These are phyloP conservation scores for Trachemys scripta DNA, from an alignment of 2,113 vertebrate genomes.

Conservation along the genomic window DNA sequence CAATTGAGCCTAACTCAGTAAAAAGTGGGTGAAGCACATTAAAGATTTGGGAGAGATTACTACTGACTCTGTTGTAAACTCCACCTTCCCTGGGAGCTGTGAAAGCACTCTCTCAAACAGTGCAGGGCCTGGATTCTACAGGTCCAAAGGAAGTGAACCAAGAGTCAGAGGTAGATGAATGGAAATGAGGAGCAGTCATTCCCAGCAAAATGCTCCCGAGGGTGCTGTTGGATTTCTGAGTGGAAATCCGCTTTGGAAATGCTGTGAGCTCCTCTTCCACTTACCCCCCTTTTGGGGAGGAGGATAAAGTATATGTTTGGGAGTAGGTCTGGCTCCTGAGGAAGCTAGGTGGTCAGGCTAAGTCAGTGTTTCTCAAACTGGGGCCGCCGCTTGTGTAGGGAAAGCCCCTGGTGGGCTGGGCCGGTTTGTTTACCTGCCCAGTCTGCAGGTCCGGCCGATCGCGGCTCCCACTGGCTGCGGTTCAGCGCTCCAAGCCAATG, in stretches of 20 bases:
- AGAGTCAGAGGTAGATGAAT: neutral
- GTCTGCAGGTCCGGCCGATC: no score
- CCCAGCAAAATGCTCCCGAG: neutral
- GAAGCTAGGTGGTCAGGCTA: neutral
- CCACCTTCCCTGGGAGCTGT: neutral
- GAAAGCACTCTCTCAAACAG: neutral
- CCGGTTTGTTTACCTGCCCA: no score
- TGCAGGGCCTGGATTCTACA: neutral
- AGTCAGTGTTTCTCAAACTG: neutral
- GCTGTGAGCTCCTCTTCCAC: neutral
- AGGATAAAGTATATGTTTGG: neutral
- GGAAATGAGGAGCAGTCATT: neutral
- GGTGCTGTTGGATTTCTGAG: neutral
- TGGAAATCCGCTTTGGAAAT: neutral
- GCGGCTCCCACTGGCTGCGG: no score
- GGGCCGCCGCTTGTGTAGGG: no score
- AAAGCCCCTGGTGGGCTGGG: no score
- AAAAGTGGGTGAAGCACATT: neutral
- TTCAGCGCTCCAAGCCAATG: no score
- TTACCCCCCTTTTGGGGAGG: neutral
- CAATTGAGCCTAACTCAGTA: neutral
- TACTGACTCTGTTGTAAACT: neutral
- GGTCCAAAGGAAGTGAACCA: neutral
- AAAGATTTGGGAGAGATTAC: neutral
- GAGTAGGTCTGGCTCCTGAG: neutral